Conservation (phyloP, 2,113 vertebrate genomes). For the Mobula hypostoma region DNA sequence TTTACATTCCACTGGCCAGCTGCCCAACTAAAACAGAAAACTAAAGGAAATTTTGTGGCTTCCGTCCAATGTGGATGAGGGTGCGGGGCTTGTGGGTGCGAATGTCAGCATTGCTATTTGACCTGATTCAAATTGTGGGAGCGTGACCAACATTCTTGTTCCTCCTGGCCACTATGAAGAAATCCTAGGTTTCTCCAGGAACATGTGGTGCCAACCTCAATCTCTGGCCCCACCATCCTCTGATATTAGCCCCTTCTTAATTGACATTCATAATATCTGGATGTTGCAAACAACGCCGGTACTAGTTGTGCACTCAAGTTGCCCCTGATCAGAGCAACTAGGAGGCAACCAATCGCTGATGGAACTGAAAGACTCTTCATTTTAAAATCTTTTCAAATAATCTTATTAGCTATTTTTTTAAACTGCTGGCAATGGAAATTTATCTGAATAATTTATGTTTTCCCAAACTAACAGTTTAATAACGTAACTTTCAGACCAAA, state of each 20-base stretch:
- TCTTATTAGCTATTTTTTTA: neutral
- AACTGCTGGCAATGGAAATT: neutral
- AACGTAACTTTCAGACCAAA: neutral
- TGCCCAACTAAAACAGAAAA: neutral
- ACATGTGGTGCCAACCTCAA: neutral
- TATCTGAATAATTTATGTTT: neutral
- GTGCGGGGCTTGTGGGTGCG: neutral
- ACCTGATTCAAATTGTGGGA: neutral
- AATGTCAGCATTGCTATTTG: neutral
- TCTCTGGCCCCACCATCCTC: neutral
- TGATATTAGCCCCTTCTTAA: neutral
- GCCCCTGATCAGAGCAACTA: no score
- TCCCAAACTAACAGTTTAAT: neutral
- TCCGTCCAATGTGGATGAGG: neutral
- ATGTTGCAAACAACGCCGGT: no score
- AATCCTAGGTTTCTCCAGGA: neutral
- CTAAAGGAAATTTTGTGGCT: neutral
- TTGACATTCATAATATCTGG: no score
- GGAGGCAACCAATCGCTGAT: neutral
- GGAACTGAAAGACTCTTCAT: neutral
- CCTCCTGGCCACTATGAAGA: neutral
- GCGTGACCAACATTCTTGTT: neutral
- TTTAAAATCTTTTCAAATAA: neutral
- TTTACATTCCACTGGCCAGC: neutral
- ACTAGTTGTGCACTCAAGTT: no score